Evolutionary conservation across 23 tunicate genomes (phyloP).

Genomic region (Trididemnum clinides): DNA sequence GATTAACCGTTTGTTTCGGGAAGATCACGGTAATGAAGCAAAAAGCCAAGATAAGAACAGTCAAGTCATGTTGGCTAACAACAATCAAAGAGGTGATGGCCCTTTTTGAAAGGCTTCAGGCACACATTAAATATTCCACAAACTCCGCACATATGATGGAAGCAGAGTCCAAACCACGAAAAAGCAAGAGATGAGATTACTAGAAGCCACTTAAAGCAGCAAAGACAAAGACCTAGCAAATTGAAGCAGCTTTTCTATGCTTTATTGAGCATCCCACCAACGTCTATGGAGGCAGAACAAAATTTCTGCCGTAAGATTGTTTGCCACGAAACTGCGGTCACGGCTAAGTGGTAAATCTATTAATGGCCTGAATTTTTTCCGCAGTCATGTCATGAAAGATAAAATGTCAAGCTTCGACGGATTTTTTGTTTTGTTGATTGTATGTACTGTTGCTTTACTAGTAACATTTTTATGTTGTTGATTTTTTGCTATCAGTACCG

Average conservation of each 20-base stretch:
- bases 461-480: no score
- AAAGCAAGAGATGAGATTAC: constrained; percentile 11
- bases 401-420: no score
- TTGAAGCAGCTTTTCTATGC: constrained; percentile 28
- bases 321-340: constrained; percentile 25
- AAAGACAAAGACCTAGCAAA: constrained; percentile 47
- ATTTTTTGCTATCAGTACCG: no score
- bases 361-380: no score
- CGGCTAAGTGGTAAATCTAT: not conserved
- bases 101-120: constrained; percentile 22
- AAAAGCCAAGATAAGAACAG: constrained; percentile 11
- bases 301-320: constrained; percentile 38
- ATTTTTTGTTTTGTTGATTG: no score
- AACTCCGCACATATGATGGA: constrained; percentile 26
- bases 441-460: no score
- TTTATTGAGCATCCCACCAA: constrained; percentile 32
- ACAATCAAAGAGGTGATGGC: constrained; percentile 7
- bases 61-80: constrained; percentile 7
- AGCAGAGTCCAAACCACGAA: not conserved
- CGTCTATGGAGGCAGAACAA: constrained; percentile 37
- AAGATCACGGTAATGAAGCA: constrained; percentile 9
- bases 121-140: constrained; percentile 16
- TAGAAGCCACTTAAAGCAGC: constrained; percentile 38
- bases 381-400: no score
- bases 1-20: not conserved